Evolutionary conservation across 2,797 vertebrate species (phyloP).

Genomic region (Mareca penelope): DNA sequence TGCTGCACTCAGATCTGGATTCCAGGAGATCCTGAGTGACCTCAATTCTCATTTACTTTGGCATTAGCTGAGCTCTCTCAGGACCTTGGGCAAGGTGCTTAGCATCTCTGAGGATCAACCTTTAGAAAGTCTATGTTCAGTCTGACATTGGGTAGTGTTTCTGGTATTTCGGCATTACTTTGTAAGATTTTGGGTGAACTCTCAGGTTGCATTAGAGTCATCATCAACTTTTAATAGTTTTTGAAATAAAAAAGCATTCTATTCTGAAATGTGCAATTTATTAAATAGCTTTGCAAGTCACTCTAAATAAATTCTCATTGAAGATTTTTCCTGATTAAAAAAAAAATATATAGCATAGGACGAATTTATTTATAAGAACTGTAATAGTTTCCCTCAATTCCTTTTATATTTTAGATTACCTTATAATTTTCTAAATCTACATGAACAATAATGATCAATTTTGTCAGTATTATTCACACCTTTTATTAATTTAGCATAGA

Average conservation of each 20-base stretch:
- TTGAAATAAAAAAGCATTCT: conserved; percentile 55
- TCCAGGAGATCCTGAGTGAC: background rate
- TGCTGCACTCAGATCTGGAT: background rate
- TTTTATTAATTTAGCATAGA: conserved; percentile 98
- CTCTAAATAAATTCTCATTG: conserved; percentile 75
- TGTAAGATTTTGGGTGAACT: conserved; percentile 36
- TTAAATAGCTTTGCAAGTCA: conserved; percentile 72
- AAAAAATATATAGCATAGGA: conserved; percentile 69
- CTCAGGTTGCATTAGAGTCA: background rate
- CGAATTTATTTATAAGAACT: conserved; percentile 85
- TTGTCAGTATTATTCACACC: conserved; percentile 91
- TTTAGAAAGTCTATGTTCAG: background rate
- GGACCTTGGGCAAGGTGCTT: background rate
- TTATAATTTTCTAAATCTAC: conserved; percentile 98
- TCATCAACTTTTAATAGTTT: conserved; percentile 57
- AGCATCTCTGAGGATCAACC: background rate
- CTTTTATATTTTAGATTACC: conserved; percentile 90
- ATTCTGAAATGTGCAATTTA: conserved; percentile 71
- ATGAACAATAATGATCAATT: conserved; percentile 94
- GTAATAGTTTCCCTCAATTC: conserved; percentile 91
- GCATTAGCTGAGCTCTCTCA: background rate
- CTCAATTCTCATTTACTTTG: background rate
- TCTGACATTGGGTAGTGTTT: background rate
- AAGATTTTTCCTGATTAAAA: conserved; percentile 74
- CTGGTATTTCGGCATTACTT: conserved; percentile 27